Conservation (phyloP, 2,888 invertebrate species). For the Gnatocerus cornutus region DNA sequence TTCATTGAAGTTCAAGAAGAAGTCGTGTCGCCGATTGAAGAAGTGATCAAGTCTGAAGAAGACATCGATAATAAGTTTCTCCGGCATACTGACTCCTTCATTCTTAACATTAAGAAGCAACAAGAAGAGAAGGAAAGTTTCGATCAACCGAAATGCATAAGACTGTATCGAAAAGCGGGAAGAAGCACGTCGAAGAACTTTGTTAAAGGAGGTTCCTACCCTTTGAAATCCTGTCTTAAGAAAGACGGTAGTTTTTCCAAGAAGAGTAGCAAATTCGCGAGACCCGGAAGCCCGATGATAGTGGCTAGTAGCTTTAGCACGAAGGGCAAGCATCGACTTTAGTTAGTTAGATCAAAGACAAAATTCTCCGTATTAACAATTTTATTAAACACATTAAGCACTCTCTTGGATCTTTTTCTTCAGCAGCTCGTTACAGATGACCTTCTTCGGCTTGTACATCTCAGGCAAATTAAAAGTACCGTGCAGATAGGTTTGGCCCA, state of each 20-base stretch:
- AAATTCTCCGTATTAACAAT: background rate
- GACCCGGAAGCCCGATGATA: conserved; percentile 60
- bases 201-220: conserved; percentile 62
- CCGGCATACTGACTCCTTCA: conserved; percentile 65
- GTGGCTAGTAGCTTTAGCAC: conserved; percentile 53
- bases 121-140: conserved; percentile 57
- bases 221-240: conserved; percentile 60
- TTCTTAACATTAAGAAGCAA: conserved; percentile 62
- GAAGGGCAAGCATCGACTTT: conserved; percentile 18
- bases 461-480: conserved; percentile 54
- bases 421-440: conserved; percentile 22
- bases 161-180: conserved; percentile 58
- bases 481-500: conserved; percentile 64
- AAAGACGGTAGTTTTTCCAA: conserved; percentile 51
- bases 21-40: no score
- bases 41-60: conserved; percentile 24
- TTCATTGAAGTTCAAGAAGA: background rate
- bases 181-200: conserved; percentile 47
- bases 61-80: conserved; percentile 51
- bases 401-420: conserved; percentile 33
- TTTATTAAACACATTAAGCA: background rate
- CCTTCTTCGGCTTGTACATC: conserved; percentile 28
- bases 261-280: conserved; percentile 57
- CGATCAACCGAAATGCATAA: conserved; percentile 64
- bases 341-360: no score